Conservation (phyloP, 2,113 vertebrate genomes). For the Pachypanchax playfairii region DNA sequence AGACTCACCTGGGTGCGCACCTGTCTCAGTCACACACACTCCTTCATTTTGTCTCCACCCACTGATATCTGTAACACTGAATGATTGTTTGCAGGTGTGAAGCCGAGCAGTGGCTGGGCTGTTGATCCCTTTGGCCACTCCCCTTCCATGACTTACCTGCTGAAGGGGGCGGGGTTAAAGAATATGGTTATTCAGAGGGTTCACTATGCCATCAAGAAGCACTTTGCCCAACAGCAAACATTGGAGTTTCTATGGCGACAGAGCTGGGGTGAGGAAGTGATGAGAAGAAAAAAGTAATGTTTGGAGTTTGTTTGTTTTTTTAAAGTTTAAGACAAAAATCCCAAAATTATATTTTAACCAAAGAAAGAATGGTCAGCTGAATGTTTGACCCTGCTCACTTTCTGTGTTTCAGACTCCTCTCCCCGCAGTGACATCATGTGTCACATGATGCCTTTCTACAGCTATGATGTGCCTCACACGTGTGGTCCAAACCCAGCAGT, state of each 20-base stretch:
- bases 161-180: slow-evolving; percentile 87
- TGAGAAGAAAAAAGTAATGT: too few relatives aligned
- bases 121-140: slow-evolving; percentile 93
- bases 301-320: too few relatives aligned
- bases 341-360: neutral
- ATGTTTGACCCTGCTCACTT: slow-evolving; percentile 5
- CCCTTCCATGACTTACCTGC: slow-evolving; percentile 91
- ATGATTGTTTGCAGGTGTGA: slow-evolving; percentile 80
- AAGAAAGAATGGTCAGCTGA: too few relatives aligned
- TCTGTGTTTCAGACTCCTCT: slow-evolving; percentile 79
- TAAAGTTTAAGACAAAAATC: too few relatives aligned
- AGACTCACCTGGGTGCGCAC: slow-evolving; percentile 80
- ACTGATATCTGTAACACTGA: neutral
- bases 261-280: slow-evolving; percentile 84
- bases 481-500: slow-evolving; percentile 93
- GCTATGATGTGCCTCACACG: slow-evolving; percentile 94
- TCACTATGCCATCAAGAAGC: slow-evolving; percentile 92
- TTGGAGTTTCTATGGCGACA: slow-evolving; percentile 95
- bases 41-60: neutral
- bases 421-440: slow-evolving; percentile 90
- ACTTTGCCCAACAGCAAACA: slow-evolving; percentile 83
- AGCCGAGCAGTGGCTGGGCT: slow-evolving; percentile 87
- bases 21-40: neutral
- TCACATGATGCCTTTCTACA: slow-evolving; percentile 99
- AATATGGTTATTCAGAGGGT: slow-evolving; percentile 91